phyloP scores from a whole-genome alignment of 2,113 vertebrate species.

The Nyctibius bracteatus region DNA sequence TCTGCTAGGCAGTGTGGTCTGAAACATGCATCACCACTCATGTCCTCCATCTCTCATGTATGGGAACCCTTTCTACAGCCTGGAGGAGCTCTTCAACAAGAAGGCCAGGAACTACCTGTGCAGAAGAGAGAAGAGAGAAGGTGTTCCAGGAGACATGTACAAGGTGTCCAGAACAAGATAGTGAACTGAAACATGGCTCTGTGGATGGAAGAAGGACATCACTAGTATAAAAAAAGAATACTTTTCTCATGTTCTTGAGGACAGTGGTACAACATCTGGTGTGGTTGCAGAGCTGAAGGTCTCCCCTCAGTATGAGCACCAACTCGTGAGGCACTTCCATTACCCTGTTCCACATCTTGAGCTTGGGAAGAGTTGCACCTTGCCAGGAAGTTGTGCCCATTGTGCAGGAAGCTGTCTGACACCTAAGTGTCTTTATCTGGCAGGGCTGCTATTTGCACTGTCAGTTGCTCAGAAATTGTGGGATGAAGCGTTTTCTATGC shows the following conservation, averaged over 20 bases:
- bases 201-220: background rate
- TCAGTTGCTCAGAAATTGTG: background rate
- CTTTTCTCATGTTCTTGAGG: background rate
- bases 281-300: background rate
- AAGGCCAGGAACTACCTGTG: background rate
- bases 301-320: background rate
- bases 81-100: background rate
- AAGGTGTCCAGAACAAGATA: background rate
- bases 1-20: rapidly evolving
- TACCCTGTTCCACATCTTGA: background rate
- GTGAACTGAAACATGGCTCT: background rate
- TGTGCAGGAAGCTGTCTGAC: background rate
- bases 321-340: background rate
- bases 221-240: background rate
- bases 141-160: background rate
- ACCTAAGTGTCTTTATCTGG: background rate
- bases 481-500: background rate
- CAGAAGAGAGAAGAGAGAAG: background rate
- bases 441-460: background rate
- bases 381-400: background rate
- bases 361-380: background rate
- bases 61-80: background rate
- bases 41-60: background rate
- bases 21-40: background rate
- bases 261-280: background rate